phyloP scores from a whole-genome alignment of 2,888 invertebrate genomes.

The Pimpla rufipes region DNA sequence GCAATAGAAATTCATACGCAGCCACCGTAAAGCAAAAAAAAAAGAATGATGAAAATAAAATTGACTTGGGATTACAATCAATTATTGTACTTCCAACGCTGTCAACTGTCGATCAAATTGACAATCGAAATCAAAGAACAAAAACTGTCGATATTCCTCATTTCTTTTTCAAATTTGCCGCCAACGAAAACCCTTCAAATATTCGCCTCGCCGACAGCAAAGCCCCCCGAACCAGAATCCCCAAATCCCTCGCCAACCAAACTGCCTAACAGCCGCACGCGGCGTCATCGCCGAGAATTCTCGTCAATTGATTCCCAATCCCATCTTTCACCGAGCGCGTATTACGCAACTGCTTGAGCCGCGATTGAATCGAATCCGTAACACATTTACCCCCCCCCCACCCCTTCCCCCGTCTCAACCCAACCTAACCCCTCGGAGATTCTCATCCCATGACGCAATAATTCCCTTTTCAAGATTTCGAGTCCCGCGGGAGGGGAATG shows the following conservation, averaged over 20 bases:
- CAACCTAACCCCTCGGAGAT: too few species aligned
- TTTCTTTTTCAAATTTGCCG: too few species aligned
- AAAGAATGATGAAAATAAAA: not conserved
- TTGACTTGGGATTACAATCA: not conserved
- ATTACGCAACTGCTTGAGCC: conserved; percentile 4
- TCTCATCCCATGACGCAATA: conserved; percentile 2
- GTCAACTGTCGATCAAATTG: too few species aligned
- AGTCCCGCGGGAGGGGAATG: not conserved
- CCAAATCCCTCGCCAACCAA: not conserved
- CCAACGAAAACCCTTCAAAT: too few species aligned
- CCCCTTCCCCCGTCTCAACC: too few species aligned
- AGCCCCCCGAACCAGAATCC: too few species aligned
- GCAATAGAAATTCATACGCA: not conserved
- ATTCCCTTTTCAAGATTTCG: not conserved
- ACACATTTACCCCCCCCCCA: not conserved
- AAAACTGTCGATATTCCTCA: too few species aligned
- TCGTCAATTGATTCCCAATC: conserved; percentile 45
- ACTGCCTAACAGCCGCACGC: not conserved
- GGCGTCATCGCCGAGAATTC: conserved; percentile 41
- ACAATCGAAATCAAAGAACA: not conserved
- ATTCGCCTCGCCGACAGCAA: too few species aligned
- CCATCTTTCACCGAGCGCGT: not conserved
- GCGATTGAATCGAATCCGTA: conserved; percentile 12
- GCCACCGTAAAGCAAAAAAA: not conserved
- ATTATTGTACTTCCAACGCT: not conserved